These are phyloP conservation scores for Silurus meridionalis DNA, from an alignment of 2,113 vertebrate genomes.

Conservation along the genomic window DNA sequence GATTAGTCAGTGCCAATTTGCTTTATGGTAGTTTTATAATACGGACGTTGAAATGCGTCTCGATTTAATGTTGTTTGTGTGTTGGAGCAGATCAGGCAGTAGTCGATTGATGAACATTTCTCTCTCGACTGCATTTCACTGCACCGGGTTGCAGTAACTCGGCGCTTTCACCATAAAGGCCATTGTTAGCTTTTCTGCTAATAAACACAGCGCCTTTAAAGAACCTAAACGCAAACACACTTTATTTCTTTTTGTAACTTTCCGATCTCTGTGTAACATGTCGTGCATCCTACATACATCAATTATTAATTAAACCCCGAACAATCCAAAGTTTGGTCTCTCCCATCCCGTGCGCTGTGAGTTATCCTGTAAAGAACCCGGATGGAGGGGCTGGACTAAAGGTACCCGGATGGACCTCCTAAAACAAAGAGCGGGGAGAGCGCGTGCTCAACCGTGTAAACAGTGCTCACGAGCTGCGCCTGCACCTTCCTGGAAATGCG, in stretches of 20 bases:
- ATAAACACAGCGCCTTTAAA: neutral
- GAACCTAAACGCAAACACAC: neutral
- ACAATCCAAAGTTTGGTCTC: too few species aligned
- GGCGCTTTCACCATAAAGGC: neutral
- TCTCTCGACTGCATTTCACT: neutral
- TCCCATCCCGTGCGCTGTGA: neutral
- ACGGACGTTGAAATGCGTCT: neutral
- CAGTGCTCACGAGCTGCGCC: neutral
- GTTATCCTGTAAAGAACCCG: neutral
- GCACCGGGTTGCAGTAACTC: too few species aligned
- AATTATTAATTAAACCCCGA: neutral
- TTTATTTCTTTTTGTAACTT: too few species aligned
- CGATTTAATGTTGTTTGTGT: neutral
- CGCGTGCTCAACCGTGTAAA: constrained; percentile 39
- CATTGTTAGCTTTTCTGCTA: constrained; percentile 8
- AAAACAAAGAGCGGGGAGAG: constrained; percentile 70
- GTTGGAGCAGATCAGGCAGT: neutral
- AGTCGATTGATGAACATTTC: neutral
- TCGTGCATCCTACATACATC: too few species aligned
- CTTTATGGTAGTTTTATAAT: too few species aligned
- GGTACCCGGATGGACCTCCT: constrained; percentile 71
- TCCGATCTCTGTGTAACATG: too few species aligned
- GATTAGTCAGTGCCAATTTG: neutral
- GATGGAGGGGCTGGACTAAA: neutral
- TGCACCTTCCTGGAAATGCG: neutral